phyloP scores from a whole-genome alignment of 2,888 invertebrate genomes.

The Oligia fasciuncula region DNA sequence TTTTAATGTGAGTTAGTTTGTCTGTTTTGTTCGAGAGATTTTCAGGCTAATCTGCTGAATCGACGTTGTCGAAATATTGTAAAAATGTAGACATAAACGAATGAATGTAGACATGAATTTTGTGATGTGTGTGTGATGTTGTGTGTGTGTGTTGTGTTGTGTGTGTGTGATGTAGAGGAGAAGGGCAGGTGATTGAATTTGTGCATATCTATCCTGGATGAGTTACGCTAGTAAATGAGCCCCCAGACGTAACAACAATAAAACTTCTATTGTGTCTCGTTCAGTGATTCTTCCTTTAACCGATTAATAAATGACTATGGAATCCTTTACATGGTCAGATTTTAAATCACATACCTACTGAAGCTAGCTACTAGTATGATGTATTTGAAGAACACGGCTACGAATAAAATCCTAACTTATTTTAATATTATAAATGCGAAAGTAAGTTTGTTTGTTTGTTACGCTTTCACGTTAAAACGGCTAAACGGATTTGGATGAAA shows the following conservation, averaged over 20 bases:
- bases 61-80: no score
- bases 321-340: background rate
- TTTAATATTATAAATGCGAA: no score
- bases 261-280: background rate
- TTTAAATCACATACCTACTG: no score
- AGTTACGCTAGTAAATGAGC: background rate
- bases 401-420: no score
- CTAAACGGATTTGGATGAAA: no score
- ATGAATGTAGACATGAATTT: no score
- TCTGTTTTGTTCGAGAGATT: background rate
- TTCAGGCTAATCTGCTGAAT: background rate
- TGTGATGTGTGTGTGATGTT: no score
- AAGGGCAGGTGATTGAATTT: background rate
- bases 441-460: no score
- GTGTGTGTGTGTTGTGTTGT: no score
- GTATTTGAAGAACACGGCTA: background rate
- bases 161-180: background rate
- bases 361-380: background rate
- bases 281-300: background rate
- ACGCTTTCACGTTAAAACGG: no score
- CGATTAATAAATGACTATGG: background rate
- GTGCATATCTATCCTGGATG: background rate
- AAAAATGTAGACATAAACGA: background rate
- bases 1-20: background rate
- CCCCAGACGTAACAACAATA: background rate